Conservation (phyloP, 2,797 vertebrate genomes). For the Lacerta viridis region DNA sequence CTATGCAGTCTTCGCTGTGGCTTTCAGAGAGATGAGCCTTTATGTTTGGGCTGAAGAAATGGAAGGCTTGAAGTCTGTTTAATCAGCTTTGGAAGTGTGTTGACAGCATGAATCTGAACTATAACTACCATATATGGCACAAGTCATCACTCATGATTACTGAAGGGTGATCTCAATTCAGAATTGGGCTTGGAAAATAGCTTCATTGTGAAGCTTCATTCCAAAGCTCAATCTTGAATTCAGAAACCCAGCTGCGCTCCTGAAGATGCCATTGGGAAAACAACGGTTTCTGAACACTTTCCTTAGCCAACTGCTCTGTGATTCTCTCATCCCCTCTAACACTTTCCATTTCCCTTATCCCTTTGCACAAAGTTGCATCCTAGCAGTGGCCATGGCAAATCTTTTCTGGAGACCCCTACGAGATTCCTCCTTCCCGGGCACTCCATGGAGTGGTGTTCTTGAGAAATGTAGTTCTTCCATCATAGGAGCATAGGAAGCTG, state of each 20-base stretch:
- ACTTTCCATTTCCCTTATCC: too few species aligned
- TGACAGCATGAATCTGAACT: slow-evolving; percentile 27
- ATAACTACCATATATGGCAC: background rate
- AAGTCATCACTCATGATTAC: slow-evolving; percentile 26
- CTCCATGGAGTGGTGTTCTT: too few species aligned
- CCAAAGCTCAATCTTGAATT: background rate
- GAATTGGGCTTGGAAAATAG: background rate
- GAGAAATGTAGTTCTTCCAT: too few species aligned
- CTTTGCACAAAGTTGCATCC: too few species aligned
- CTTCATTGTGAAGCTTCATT: background rate
- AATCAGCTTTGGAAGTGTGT: slow-evolving; percentile 11
- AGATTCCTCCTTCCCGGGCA: too few species aligned
- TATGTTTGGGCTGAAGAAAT: slow-evolving; percentile 16
- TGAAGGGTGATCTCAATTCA: slow-evolving; percentile 3
- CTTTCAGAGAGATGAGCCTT: slow-evolving; percentile 19
- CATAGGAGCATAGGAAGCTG: too few species aligned
- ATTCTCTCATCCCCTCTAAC: background rate
- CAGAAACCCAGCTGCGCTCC: background rate
- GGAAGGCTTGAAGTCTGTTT: slow-evolving; percentile 1
- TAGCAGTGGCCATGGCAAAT: too few species aligned
- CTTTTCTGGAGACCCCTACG: too few species aligned
- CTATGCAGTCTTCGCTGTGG: background rate
- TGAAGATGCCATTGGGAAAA: background rate
- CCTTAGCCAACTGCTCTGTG: background rate
- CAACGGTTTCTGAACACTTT: background rate